Evolutionary conservation across 2,888 invertebrate species (phyloP), one percentile per base, ranked within the genome.

Genomic region (Cephus spinipes): DNA sequence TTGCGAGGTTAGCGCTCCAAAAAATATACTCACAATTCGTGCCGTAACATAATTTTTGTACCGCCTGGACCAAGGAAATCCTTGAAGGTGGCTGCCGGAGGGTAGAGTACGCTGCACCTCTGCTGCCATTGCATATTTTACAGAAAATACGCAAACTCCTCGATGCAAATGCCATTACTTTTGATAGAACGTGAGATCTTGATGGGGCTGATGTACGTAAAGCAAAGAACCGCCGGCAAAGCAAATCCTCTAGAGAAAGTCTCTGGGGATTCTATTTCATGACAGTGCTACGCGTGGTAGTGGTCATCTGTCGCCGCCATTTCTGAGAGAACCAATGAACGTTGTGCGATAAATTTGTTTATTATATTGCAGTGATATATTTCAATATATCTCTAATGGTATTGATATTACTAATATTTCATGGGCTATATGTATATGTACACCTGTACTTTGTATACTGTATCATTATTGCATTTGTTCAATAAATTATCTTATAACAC

Each of bases 91-190:
- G 83, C 76, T 83, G 86, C 30, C 84, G 85, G 9, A 88, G 79
- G 15, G 82, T 84, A 0, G 84, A 85, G 76, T 85, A 86, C 31
- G 83, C 76, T 30, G 78, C 80, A 71, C 81, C 82, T 31, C 82
- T 76, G 75, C 75, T 88, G 77, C 83, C 87, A 85, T 84, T 86
- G 81, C 85, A 89, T 85, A 86, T 79, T 85, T 88, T 88, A 79
- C 84, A 87, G 69, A 89, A 86, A 83, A 87, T 78, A 79, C 87
- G 84, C 75, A 88, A 77, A 83, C 87, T 84, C 82, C 86, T 84
- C 69, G 83, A 85, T 69, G 86, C 86, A 83, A 89, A 89, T 85
- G 89, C 89, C 89, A 89, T 88, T 31, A 30, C 30, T 30, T 69
- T 30, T 69, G 40, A 40, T 40, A 6, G 40, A 40, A 40, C 40